Evolutionary conservation across 2,797 vertebrate genomes (phyloP), one percentile per base, ranked within the genome.

Genomic region (Buceros bicornis): DNA sequence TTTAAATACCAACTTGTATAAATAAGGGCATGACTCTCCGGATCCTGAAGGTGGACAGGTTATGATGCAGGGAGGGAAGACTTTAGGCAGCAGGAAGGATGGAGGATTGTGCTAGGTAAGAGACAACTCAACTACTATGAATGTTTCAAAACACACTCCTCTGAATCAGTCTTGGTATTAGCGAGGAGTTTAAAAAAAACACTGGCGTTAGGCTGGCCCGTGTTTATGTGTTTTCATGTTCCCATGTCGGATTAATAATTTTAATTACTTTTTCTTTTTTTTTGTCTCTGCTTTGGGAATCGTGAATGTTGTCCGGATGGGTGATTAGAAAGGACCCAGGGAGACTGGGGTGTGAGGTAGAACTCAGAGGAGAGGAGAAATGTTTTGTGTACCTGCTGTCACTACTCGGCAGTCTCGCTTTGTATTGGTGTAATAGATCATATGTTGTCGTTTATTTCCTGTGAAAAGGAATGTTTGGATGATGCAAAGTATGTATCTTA

Each of bases 341-440:
- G 42, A 57, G 33, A 26, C 14, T 16, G 24, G 13, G 7, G 13
- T 3, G 0, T 71, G 58, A 73, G 40, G 51, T 74, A 45, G 22
- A 87, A 54, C 45, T 47, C 1, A 0, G 14, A 43, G n/a, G 22
- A 37, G 42, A 21, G 25, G 5, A 74, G 26, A 43, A 83, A 16
- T 50, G 51, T 51, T 73, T 87, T 74, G n/a, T 66, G 21, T 79
- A 48, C 17, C 37, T 60, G 20, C 13, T 81, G 9, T 65, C 28
- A 29, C 18, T 29, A 10, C 33, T 72, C 0, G 0, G 1, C 62
- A 67, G 13, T 64, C 25, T 69, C 67, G 48, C 42, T 72, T 69
- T 26, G 20, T 57, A 83, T 64, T 58, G 31, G 12, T 57, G 62
- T 82, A 57, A 67, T 13, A 74, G 56, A 60, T 77, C 18, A 25